phyloP scores from a whole-genome alignment of 2,888 invertebrate species.

The Xestobium rufovillosum region DNA sequence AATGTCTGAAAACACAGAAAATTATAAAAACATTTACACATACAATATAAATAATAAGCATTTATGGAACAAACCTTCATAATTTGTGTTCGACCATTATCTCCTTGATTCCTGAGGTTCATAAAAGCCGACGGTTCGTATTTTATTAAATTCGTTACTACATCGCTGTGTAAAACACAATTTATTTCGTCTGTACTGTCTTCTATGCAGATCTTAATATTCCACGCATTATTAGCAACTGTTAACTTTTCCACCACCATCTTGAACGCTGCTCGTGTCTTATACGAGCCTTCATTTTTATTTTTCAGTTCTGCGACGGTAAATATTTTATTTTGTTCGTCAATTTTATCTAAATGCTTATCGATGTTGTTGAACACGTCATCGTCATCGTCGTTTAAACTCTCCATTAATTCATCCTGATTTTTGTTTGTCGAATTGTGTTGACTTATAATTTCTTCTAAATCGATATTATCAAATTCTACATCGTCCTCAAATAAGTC shows the following conservation, averaged over 20 bases:
- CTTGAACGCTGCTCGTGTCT: constrained; percentile 52
- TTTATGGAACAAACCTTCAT: no score
- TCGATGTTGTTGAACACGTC: constrained; percentile 34
- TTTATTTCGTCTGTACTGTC: no score
- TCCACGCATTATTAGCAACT: constrained; percentile 48
- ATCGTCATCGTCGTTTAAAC: constrained; percentile 27
- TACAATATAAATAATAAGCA: no score
- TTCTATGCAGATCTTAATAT: constrained; percentile 49
- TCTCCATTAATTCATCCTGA: constrained; percentile 9
- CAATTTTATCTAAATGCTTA: constrained; percentile 28
- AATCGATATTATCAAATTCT: constrained; percentile 27
- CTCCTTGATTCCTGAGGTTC: no score
- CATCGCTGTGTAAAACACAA: no score
- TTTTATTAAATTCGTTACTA: no score
- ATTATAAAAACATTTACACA: no score
- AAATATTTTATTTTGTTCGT: constrained; percentile 11
- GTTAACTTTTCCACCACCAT: constrained; percentile 49
- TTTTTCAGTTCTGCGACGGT: constrained; percentile 29
- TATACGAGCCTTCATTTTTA: constrained; percentile 44
- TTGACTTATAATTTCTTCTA: no score
- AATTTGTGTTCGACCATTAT: no score
- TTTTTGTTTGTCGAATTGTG: constrained; percentile 5
- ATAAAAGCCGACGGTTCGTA: no score
- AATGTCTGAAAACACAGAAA: no score
- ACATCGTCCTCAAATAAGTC: constrained; percentile 28